Conservation (phyloP, 2,113 vertebrate species). For the Prunella himalayana region DNA sequence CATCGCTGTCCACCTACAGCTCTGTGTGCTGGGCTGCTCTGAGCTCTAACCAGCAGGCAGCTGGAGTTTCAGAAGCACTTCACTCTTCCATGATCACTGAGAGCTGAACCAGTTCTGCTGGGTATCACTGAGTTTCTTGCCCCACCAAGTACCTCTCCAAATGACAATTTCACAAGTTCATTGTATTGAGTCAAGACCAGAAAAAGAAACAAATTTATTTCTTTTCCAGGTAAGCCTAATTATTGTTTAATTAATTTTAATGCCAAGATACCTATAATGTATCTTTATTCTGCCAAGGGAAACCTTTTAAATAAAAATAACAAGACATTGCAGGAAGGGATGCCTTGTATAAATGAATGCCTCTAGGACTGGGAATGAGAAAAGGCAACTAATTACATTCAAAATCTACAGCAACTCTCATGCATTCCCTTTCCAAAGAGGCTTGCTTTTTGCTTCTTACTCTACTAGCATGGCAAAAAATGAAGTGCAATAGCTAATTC, state of each 20-base stretch:
- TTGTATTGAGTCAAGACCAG: not conserved
- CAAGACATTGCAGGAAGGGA: not conserved
- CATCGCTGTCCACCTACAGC: accelerated
- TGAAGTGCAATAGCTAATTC: conserved; percentile 32
- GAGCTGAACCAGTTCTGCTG: not conserved
- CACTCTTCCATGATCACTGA: accelerated
- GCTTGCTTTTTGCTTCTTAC: not conserved
- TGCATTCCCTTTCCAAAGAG: conserved; percentile 35
- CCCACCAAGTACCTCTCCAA: not conserved
- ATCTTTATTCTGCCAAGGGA: not conserved
- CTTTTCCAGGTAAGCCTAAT: not conserved
- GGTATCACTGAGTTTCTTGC: not conserved
- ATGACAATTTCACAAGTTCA: not conserved
- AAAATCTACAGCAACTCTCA: conserved; percentile 35
- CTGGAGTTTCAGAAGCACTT: not conserved
- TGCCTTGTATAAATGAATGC: not conserved
- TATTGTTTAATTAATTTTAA: not conserved
- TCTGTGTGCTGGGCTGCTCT: not conserved
- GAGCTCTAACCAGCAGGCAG: not conserved
- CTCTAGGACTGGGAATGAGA: not conserved
- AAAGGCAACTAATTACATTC: conserved; percentile 59
- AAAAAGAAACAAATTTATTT: not conserved
- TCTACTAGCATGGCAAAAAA: not conserved
- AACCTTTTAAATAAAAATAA: not conserved
- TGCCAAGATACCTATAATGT: not conserved